These are phyloP conservation scores for Drosophila sordidula DNA, from an alignment of 2,888 invertebrate species.

Conservation along the genomic window DNA sequence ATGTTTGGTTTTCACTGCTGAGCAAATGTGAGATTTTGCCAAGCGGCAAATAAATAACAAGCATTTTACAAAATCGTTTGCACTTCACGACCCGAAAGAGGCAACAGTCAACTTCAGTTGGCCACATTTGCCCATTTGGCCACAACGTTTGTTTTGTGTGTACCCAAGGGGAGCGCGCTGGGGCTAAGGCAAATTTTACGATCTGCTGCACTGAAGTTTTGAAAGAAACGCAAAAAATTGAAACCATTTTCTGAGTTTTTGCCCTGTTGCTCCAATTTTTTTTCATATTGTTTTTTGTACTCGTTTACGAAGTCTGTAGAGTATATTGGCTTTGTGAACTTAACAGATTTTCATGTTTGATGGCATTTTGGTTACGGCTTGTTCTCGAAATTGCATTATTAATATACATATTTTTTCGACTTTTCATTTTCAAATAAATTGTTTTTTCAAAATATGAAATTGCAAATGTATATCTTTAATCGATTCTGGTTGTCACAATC, in stretches of 20 bases:
- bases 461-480: no score
- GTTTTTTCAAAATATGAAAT: no score
- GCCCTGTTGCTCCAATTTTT: constrained; percentile 8
- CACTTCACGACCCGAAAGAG: constrained; percentile 43
- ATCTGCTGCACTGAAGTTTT: constrained; percentile 45
- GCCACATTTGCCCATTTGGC: constrained; percentile 24
- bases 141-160: constrained; percentile 29
- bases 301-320: no score
- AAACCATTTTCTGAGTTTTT: constrained; percentile 31
- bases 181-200: constrained; percentile 43
- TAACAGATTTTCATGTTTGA: no score
- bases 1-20: constrained; percentile 32
- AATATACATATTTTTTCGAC: no score
- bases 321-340: no score
- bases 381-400: no score
- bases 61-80: constrained; percentile 62
- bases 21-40: constrained; percentile 46
- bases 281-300: neutral
- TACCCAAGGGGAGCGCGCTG: constrained; percentile 30
- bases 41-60: constrained; percentile 75
- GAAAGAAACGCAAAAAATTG: constrained; percentile 14
- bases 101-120: constrained; percentile 30
- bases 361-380: no score
- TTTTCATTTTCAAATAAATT: no score
- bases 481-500: no score